Evolutionary conservation across 2,113 vertebrate genomes (phyloP), one percentile per base, ranked within the genome.

Genomic region (Cryptotis parvus): DNA sequence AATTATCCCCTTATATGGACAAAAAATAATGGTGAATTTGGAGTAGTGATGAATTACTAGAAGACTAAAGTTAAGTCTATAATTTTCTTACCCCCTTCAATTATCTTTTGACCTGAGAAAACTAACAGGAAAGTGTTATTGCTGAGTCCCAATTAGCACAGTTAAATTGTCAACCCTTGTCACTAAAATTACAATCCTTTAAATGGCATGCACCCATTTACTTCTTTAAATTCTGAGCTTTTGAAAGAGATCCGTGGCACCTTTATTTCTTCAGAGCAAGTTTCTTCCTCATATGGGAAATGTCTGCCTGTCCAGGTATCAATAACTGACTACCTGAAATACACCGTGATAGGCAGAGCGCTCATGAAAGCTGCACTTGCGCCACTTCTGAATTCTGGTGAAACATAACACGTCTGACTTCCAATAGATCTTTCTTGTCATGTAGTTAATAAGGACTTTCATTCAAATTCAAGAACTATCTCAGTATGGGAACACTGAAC

Each of bases 101-200:
- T 92, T 91, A 91, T 78, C 55, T 33, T 66, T 91, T 68, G 89
- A n/a, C 70, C 14, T 75, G 27, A 85, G 73, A 90, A 92, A 94
- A 73, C 20, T 11, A 85, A 84, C n/a, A n/a, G 24, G 16, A 91
- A 39, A 81, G 29, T 52, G 45, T 45, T 58, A 6, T 5, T 69
- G 12, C 49, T 75, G 16, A 37, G n/a, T 66, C 87, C 65, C 68
- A 95, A 74, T 81, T 41, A 94, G 41, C 35, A 82, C 26, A 73
- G 66, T 10, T 91, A 77, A 77, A 63, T 26, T 52, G n/a, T 58
- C 90, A 39, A 68, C 16, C 26, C 39, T 76, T 93, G 73, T 78
- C 81, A 70, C 69, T 87, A 72, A 87, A 84, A 76, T 91, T 89
- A 84, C 24, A 90, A 92, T 91, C 31, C 69, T 35, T 45, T 78